Evolutionary conservation across 2,888 invertebrate species (phyloP), one percentile per base, ranked within the genome.

Genomic region (Herminia tarsipennalis): DNA sequence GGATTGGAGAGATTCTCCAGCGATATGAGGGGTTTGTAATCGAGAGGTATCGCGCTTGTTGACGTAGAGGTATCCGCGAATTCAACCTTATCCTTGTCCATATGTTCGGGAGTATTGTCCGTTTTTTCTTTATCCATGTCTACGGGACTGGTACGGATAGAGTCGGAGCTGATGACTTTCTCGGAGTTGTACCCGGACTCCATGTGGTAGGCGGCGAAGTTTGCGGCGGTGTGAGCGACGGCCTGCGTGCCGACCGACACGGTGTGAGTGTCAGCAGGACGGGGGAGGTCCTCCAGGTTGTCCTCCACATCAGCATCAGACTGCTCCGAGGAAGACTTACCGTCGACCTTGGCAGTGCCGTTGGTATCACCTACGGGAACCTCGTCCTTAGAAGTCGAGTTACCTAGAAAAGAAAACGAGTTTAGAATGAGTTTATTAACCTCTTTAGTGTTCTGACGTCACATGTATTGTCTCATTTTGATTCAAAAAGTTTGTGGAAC

Each of bases 221-320:
- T 86, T 54, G 92, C 79, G 32, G 92, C 79, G 8, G 86, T 80
- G 66, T 91, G 81, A 0, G 86, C 79, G n/a, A 83, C 66, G 24
- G 83, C 74, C 42, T 80, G 82, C 0, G 83, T 70, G n/a, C 75
- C 81, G 0, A 74, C 79, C 0, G 81, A 72, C 3, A 76, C 76
- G 1, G 76, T 66, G 48, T 83, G 77, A 0, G 78, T 74, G 55
- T 83, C 83, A 0, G 73, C 53, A 3, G 70, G 73, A 1, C 83
- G 76, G 2, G 89, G 81, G 21, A 86, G 85, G 41, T 93, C 94
- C 55, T 95, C 94, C 0, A 94, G 81, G 72, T 96, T 96, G 70
- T 96, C 96, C 79, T 96, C 96, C 0, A 96, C 93, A 71, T 96
- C 96, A 0, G 96, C 96, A 73, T 96, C 96, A 1, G 95, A 96